A percentile compares a stretch with the other conserved stretches of the same genome.
Conservation (phyloP, 2,888 invertebrate genomes). For the Taphrorychus bicolor region DNA sequence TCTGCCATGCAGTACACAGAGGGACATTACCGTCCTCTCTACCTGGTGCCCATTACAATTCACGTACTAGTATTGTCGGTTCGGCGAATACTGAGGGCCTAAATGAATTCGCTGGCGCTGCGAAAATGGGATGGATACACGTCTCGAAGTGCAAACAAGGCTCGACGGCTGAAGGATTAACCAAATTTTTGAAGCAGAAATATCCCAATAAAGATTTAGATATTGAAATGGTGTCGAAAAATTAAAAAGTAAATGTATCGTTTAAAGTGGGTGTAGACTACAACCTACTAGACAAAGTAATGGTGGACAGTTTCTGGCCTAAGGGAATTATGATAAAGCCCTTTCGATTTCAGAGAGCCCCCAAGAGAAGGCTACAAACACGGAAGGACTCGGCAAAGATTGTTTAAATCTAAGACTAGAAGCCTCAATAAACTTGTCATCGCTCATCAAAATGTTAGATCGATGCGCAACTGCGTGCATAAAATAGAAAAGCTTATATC, state of each 20-base stretch:
- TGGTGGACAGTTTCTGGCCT: background rate
- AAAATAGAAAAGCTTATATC: background rate
- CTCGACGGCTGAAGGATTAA: background rate
- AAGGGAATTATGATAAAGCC: background rate
- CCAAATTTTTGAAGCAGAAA: background rate
- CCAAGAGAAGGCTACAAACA: background rate
- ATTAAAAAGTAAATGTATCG: background rate
- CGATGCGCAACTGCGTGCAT: background rate
- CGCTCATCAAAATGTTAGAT: background rate
- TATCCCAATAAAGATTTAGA: too few relatives aligned
- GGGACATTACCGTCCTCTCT: too few relatives aligned
- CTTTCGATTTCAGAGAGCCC: background rate
- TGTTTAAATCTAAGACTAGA: background rate
- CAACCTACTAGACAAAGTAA: background rate
- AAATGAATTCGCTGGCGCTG: too few relatives aligned
- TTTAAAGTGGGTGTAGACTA: background rate
- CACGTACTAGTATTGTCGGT: too few relatives aligned
- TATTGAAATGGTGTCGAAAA: background rate
- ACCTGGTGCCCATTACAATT: too few relatives aligned
- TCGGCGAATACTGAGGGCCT: too few relatives aligned
- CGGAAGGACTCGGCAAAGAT: background rate
- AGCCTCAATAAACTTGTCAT: background rate
- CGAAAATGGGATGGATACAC: too few relatives aligned
- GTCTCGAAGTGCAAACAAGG: background rate
- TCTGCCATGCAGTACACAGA: too few relatives aligned